Evolutionary conservation across 2,113 vertebrate species (phyloP).

Genomic region (Microcebus ravelobensis): DNA sequence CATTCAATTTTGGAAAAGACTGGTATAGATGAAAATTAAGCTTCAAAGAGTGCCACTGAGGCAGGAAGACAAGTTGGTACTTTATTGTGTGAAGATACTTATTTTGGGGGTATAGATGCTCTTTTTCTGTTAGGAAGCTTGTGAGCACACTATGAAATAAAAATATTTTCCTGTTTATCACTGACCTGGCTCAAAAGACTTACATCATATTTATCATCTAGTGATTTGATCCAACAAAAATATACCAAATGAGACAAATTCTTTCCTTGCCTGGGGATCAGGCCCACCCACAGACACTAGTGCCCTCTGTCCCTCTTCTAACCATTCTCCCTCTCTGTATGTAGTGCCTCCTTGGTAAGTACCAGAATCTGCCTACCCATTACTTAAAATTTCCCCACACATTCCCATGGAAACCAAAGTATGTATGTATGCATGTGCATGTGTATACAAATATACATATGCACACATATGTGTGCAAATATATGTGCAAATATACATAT

Average conservation of each 20-base stretch:
- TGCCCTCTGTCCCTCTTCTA: background rate
- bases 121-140: background rate
- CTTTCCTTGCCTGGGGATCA: background rate
- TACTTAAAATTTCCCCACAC: background rate
- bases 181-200: background rate
- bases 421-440: too few species aligned
- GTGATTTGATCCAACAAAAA: slow-evolving; percentile 20
- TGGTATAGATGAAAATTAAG: background rate
- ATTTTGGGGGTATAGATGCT: background rate
- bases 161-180: background rate
- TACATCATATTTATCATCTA: slow-evolving; percentile 16
- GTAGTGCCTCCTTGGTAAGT: background rate
- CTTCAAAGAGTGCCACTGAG: background rate
- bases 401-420: background rate
- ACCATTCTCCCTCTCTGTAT: too few species aligned
- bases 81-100: background rate
- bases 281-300: background rate
- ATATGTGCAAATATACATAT: too few species aligned
- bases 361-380: background rate
- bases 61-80: background rate
- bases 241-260: background rate
- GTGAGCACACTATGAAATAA: background rate
- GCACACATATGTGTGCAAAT: background rate
- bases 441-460: background rate
- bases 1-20: background rate